Evolutionary conservation across 30 jellyfish, hydroid and myxozoan species (phyloP), one percentile per base, ranked within the genome.

Genomic region (Pseudorhiza aurosa): DNA sequence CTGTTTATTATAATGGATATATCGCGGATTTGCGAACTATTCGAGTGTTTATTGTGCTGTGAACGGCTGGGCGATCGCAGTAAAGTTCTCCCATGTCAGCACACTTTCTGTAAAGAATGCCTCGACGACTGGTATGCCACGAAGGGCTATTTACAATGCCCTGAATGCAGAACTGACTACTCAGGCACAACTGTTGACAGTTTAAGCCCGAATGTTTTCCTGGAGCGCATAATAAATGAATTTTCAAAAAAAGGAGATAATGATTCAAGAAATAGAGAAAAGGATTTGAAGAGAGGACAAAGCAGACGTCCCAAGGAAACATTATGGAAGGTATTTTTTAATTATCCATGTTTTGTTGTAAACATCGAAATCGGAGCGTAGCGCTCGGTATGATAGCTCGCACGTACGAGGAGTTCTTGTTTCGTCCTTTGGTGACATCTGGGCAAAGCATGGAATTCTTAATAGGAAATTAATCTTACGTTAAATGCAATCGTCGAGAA

Each of bases 11-110:
- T 14, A 1, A 89, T 89, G 97, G 97, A 89, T 30, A 31, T 68
- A 28, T 55, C 78, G 28, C 40, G 75, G 72, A 37, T 89, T 27
- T 46, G 58, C 26, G 96, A 84, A 39, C 77, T 83, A 15, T 55
- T 90, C 9, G 94, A 90, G 65, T 90, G 97, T 46, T 32, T 90
- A 18, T 65, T 82, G n/a, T 90, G 97, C 69, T 84, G 67, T 60
- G 97, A 90, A 46, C 94, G 36, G 67, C 37, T 90, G 76, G 85
- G 85, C 59, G 96, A 90, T 37, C 85, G 88, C 63, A 90, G 97
- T 65, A 73, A 85, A 68, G 97, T 84, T 7, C 58, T 90, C 37
- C 97, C 97, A 12, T 90, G 97, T 55, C 97, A 90, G 72, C 97
- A 90, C 79, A 90, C 97, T 11, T 74, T 90, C 57, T 90, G 97